A percentile compares a stretch with the other conserved stretches of the same genome.
These are phyloP conservation scores for Ostrea denselamellosa DNA, from an alignment of 1,140 invertebrate genomes.

Conservation along the genomic window DNA sequence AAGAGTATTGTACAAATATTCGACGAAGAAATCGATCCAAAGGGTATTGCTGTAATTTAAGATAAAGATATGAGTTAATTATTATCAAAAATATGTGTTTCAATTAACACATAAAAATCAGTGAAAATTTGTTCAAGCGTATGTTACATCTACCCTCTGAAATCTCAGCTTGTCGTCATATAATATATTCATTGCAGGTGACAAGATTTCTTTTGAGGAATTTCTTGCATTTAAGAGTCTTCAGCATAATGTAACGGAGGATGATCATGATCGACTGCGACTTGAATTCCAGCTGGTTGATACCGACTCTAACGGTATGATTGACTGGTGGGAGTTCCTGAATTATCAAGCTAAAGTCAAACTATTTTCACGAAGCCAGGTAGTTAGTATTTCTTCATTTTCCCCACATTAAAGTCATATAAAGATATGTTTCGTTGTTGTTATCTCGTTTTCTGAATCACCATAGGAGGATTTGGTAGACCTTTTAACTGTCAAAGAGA, in stretches of 20 bases:
- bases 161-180: neutral
- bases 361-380: constrained; percentile 33
- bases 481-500: constrained; percentile 60
- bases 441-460: neutral
- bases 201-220: constrained; percentile 43
- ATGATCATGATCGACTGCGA: constrained; percentile 23
- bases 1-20: neutral
- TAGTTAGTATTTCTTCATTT: neutral
- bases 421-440: neutral
- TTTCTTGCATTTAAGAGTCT: constrained; percentile 42
- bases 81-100: no score
- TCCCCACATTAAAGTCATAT: neutral
- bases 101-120: no score
- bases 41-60: neutral
- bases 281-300: constrained; percentile 42
- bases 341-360: constrained; percentile 38
- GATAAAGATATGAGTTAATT: no score
- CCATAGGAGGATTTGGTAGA: constrained; percentile 51
- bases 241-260: constrained; percentile 4
- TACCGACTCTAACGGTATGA: constrained; percentile 27
- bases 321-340: constrained; percentile 51
- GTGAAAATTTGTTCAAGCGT: no score
- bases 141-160: no score
- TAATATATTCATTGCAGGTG: constrained; percentile 40
- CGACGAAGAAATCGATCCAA: constrained; percentile 10